Evolutionary conservation across 2,888 invertebrate genomes (phyloP).

Genomic region (Chrysomela aeneicollis): DNA sequence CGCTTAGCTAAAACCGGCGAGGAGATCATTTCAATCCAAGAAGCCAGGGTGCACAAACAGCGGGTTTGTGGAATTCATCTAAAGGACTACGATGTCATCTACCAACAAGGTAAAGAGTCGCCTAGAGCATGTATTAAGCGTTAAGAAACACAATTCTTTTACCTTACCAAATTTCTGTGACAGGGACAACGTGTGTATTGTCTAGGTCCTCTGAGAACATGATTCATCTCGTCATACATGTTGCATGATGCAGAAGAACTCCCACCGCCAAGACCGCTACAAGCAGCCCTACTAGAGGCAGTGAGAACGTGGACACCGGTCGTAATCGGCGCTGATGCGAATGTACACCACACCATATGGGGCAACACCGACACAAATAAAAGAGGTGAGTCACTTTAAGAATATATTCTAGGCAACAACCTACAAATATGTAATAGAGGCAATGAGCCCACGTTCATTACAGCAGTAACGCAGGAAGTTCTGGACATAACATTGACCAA

Average conservation of each 20-base stretch:
- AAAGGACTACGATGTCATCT: neutral
- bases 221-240: slow-evolving; percentile 1
- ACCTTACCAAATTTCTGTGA: slow-evolving; percentile 1
- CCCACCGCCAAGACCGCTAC: neutral
- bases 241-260: neutral
- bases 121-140: slow-evolving; percentile 3
- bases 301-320: neutral
- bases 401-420: slow-evolving; percentile 12
- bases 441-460: slow-evolving; percentile 15
- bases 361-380: slow-evolving; percentile 10
- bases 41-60: slow-evolving; percentile 5
- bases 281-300: slow-evolving; percentile 1
- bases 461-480: slow-evolving; percentile 1
- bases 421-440: slow-evolving; percentile 11
- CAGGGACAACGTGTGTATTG: neutral
- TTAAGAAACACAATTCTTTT: neutral
- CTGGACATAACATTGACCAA: slow-evolving; percentile 9
- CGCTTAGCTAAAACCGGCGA: neutral
- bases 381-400: slow-evolving; percentile 17
- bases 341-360: slow-evolving; percentile 17
- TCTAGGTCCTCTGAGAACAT: neutral
- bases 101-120: neutral
- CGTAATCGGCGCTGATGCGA: slow-evolving; percentile 16
- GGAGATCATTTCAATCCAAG: slow-evolving; percentile 1
- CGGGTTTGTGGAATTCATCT: neutral